Evolutionary conservation across 2,888 invertebrate species (phyloP).

Genomic region (Platerodrilus igneus): DNA sequence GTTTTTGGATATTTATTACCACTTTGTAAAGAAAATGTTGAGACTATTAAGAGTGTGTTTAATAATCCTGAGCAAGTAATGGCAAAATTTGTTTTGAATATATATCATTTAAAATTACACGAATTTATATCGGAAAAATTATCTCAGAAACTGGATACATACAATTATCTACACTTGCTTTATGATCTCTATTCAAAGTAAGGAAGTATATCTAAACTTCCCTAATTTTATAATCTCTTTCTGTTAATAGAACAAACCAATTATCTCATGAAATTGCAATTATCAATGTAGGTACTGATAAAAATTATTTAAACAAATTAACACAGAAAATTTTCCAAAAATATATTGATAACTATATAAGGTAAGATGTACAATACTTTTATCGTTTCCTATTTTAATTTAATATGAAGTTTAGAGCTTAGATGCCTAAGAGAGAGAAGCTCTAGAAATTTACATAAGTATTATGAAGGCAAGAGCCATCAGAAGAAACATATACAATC

Average conservation of each 20-base stretch:
- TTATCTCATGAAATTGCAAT: slow-evolving; percentile 67
- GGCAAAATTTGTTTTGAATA: slow-evolving; percentile 94
- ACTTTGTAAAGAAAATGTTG: slow-evolving; percentile 81
- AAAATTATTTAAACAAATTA: slow-evolving; percentile 70
- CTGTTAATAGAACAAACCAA: slow-evolving; percentile 71
- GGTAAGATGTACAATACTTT: slow-evolving; percentile 42
- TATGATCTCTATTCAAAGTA: slow-evolving; percentile 88
- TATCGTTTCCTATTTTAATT: slow-evolving; percentile 4
- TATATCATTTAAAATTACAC: slow-evolving; percentile 86
- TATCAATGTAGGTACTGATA: slow-evolving; percentile 76
- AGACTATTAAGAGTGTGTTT: slow-evolving; percentile 84
- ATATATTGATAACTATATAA: slow-evolving; percentile 74
- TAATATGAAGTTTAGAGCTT: slow-evolving; percentile 57
- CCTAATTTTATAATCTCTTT: too few relatives aligned
- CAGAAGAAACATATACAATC: slow-evolving; percentile 89
- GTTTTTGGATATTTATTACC: slow-evolving; percentile 87
- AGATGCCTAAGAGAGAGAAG: slow-evolving; percentile 76
- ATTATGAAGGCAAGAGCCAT: slow-evolving; percentile 90
- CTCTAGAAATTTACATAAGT: slow-evolving; percentile 69
- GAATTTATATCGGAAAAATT: slow-evolving; percentile 81
- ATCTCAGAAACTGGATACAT: slow-evolving; percentile 74
- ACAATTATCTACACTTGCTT: slow-evolving; percentile 82
- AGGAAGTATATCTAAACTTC: too few relatives aligned
- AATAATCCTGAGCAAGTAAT: slow-evolving; percentile 94
- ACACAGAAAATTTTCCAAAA: slow-evolving; percentile 77